Evolutionary conservation across 2,888 invertebrate species (phyloP).

Genomic region (Gastrophysa polygoni): DNA sequence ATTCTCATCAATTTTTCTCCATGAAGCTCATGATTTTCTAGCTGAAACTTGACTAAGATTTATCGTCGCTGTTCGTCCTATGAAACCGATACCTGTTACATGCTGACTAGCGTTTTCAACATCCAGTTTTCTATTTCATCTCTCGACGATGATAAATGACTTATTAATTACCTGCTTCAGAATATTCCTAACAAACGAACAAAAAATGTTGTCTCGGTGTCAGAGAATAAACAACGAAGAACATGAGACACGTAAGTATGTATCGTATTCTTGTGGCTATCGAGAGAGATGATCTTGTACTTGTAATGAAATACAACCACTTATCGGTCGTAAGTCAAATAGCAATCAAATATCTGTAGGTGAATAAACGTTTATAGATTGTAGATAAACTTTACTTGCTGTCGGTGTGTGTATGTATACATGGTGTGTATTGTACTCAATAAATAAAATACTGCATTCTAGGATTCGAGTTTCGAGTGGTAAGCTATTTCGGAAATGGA

Average conservation of each 20-base stretch:
- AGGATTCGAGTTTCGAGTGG: too few relatives aligned
- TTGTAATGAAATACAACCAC: constrained; percentile 48
- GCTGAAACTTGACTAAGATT: too few relatives aligned
- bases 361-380: constrained; percentile 46
- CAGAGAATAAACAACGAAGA: constrained; percentile 28
- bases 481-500: too few relatives aligned
- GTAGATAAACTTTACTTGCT: constrained; percentile 41
- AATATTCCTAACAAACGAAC: constrained; percentile 12
- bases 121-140: constrained; percentile 31
- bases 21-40: too few relatives aligned
- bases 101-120: background rate
- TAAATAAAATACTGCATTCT: background rate
- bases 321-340: constrained; percentile 47
- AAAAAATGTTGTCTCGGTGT: constrained; percentile 21
- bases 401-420: background rate
- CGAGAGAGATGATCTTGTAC: constrained; percentile 37
- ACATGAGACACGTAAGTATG: constrained; percentile 33
- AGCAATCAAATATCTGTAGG: constrained; percentile 47
- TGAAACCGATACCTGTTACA: background rate
- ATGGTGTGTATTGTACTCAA: background rate
- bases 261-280: constrained; percentile 35
- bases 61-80: background rate
- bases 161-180: constrained; percentile 19
- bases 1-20: too few relatives aligned
- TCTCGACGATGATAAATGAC: constrained; percentile 17